A percentile compares a stretch with the other conserved stretches of the same genome.
Evolutionary conservation across 2,113 vertebrate genomes (phyloP).

Genomic region (Pelvicachromis taeniatus): DNA sequence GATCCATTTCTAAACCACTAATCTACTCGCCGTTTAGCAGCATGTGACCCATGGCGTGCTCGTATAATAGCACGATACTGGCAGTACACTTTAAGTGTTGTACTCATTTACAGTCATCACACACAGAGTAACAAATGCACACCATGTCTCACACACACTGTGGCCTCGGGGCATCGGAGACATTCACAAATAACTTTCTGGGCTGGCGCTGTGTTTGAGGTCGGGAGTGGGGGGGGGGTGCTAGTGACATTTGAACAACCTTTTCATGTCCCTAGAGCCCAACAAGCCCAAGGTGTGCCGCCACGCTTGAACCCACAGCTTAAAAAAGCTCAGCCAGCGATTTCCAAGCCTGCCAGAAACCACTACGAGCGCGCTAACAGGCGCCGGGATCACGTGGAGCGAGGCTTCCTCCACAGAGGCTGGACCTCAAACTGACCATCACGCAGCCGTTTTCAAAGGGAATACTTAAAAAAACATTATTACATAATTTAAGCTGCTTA

Average conservation of each 20-base stretch:
- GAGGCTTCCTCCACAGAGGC: background rate
- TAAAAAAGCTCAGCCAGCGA: constrained; percentile 42
- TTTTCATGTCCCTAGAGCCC: constrained; percentile 50
- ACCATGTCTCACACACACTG: constrained; percentile 10
- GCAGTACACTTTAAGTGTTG: background rate
- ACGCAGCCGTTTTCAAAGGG: background rate
- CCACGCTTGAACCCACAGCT: constrained; percentile 43
- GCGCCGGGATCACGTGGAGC: constrained; percentile 19
- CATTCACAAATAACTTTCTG: constrained; percentile 51
- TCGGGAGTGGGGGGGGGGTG: background rate
- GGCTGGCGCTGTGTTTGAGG: constrained; percentile 25
- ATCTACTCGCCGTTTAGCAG: constrained; percentile 1
- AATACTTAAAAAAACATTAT: too few species aligned
- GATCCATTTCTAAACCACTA: background rate
- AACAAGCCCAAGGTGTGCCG: constrained; percentile 47
- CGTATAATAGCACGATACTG: background rate
- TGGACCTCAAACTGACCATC: background rate
- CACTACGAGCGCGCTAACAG: constrained; percentile 16
- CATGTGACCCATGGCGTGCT: background rate
- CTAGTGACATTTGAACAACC: constrained; percentile 67
- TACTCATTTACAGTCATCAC: constrained; percentile 32
- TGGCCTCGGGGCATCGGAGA: constrained; percentile 38
- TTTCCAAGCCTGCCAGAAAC: constrained; percentile 26
- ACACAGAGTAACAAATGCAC: constrained; percentile 8
- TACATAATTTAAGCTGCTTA: background rate